Evolutionary conservation across 2,797 vertebrate species (phyloP), one percentile per base, ranked within the genome.

Genomic region (Tamandua tetradactyla): DNA sequence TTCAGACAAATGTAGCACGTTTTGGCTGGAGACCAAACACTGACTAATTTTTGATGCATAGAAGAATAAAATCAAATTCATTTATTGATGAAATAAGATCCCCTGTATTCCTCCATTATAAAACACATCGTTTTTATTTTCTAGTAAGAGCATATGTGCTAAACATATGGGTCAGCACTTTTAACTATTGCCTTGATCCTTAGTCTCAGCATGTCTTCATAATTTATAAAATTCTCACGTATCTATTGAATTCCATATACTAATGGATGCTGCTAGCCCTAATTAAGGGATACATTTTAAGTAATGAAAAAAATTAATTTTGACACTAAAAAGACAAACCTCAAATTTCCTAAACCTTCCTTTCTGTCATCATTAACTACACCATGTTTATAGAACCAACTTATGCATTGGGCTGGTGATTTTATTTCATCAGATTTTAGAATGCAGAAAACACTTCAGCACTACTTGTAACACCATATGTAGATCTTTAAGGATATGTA

Each of bases 261-360:
- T 76, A 78, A 84, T 76, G 15, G 40, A 59, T 68, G 40, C 57
- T 81, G 35, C 71, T 57, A 44, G 3, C 17, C 22, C 27, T 44
- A 61, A 55, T 81, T 84, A 78, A 85, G 92, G 83, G 49, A 80
- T 47, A 32, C 5, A 83, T 80, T 64, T 57, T 71, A 96, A 91
- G 40, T 86, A 64, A 87, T 37, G 17, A 42, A 69, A 47, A 52
- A 35, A 78, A 44, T 52, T 55, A 83, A 68, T 61, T 83, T 84
- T 81, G 17, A 49, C 72, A 69, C n/a, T 69, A 18, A 3, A 35
- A 64, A 89, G 55, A 84, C 49, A 95, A 76, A 13, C n/a, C 47
- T 93, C 59, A 42, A 3, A n/a, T 82, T 82, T 79, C 81, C 57
- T 74, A 64, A 20, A 9, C 20, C 11, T 81, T 86, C 40, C 84